Evolutionary conservation across 2,888 invertebrate species (phyloP), one percentile per base, ranked within the genome.

Genomic region (Cephus pygmeus): DNA sequence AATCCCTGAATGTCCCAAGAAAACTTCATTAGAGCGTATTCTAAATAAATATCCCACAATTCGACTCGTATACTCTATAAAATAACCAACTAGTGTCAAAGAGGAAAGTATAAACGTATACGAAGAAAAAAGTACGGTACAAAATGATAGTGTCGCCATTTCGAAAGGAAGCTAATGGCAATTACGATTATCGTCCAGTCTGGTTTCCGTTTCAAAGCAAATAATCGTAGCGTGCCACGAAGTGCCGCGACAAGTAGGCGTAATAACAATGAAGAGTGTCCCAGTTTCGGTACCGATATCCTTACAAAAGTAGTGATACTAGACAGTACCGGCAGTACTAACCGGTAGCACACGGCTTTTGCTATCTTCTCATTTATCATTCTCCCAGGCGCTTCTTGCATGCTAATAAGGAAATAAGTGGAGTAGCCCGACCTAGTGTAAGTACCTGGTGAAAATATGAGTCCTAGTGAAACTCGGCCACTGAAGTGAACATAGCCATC

Each of bases 291-390:
- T 56, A 56, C 56, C 71, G 71, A 71, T 71, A 71, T 71, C 71
- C 34, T 4, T 56, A 69, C 34, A n/a, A 77, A n/a, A 56, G 56
- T 15, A 69, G 35, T 40, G 77, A 77, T 56, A 71, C 68, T 34
- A 75, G 12, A 30, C 30, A 23, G 56, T 73, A 68, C 34, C 34
- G 23, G 34, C 30, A 23, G 56, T 73, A 75, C 34, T 68, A 36
- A 35, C 36, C 31, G 12, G 71, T 33, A 71, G 71, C 34, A 34
- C 12, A 71, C 69, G 73, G 77, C 77, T 81, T 77, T 78, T 75
- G 71, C 76, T 76, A 79, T 78, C 77, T 75, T 35, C 75, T 78
- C 80, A 79, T 85, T 79, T 84, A 80, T 84, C 78, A 80, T 84
- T 84, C 81, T 75, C 79, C 76, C n/a, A 77, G 76, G 80, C 79